Evolutionary conservation across 2,888 invertebrate genomes (phyloP), one percentile per base, ranked within the genome.

Genomic region (Cephus pulcher): DNA sequence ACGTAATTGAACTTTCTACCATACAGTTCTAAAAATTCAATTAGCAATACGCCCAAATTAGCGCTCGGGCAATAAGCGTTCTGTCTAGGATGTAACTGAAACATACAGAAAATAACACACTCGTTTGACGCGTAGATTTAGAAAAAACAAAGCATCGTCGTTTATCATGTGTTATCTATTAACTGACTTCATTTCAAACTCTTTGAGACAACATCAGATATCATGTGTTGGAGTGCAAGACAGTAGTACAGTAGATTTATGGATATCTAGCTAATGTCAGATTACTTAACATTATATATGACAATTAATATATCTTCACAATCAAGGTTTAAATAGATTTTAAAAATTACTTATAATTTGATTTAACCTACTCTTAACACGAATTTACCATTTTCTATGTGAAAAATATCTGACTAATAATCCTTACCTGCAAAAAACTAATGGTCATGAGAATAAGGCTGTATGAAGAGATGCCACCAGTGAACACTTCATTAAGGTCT

Each of bases 401-500:
- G 56, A 23, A 56, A 40, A 56, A 23, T 1, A 23, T 40, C 6
- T 56, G 15, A 56, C 23, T 6, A 23, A 56, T 56, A 23, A 23
- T 76, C 82, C 88, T 84, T 88, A 95, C 95, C 93, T 96, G 95
- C 84, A 99, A 94, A 93, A 99, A 99, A 93, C 98, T 98, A 92
- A 99, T 98, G 91, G 98, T 97, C 97, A 99, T 98, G 85, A 99
- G 95, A 92, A 99, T 99, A 87, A 99, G 95, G 90, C 98, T 98
- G 93, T 99, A 99, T 81, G 99, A 99, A 86, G 98, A 98, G 92
- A 99, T 98, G 92, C 99, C 99, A 83, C 99, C 99, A 83, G 98
- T 99, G 93, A 99, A 99, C 89, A 99, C 99, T 94, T 99, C 99
- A 93, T 99, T 99, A 90, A 99, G 95, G 93, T 99, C 98, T 89